Percentiles rank a stretch among this genome's conserved stretches.
These are phyloP conservation scores for Phortica okadai DNA, from an alignment of 2,888 invertebrate genomes.

Conservation along the genomic window DNA sequence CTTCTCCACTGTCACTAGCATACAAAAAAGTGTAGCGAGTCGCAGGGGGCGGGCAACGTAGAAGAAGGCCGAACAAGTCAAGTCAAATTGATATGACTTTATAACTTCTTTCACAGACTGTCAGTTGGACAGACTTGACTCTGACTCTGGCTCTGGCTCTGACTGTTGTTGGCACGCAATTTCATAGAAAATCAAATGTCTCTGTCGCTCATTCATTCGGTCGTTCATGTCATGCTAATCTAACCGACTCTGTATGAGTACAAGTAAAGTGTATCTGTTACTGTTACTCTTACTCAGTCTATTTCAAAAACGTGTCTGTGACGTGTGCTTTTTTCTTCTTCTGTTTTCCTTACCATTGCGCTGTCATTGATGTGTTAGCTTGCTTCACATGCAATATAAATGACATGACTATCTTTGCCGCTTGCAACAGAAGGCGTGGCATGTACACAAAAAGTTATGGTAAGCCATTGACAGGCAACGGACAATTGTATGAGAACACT, in stretches of 20 bases:
- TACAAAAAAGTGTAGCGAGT: background rate
- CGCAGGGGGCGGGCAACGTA: background rate
- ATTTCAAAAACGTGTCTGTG: too few relatives aligned
- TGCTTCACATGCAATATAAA: constrained; percentile 26
- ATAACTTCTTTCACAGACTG: constrained; percentile 10
- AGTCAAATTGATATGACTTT: constrained; percentile 9
- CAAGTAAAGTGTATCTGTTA: too few relatives aligned
- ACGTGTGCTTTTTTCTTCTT: background rate
- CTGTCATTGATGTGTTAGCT: constrained; percentile 68
- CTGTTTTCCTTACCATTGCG: constrained; percentile 25
- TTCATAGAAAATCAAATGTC: constrained; percentile 25
- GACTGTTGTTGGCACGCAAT: constrained; percentile 29
- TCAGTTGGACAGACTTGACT: background rate
- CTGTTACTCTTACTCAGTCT: too few relatives aligned
- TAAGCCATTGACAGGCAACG: too few relatives aligned
- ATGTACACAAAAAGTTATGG: too few relatives aligned
- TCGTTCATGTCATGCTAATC: background rate
- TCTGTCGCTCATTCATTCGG: background rate
- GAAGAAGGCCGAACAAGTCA: background rate
- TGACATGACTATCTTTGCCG: background rate
- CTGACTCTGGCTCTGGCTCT: background rate
- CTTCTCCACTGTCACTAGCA: background rate
- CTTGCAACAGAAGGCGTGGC: too few relatives aligned
- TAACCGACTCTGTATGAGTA: background rate
- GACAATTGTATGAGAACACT: too few relatives aligned